Conservation (phyloP, 2,797 vertebrate genomes). For the Tympanoctomys barrerae region DNA sequence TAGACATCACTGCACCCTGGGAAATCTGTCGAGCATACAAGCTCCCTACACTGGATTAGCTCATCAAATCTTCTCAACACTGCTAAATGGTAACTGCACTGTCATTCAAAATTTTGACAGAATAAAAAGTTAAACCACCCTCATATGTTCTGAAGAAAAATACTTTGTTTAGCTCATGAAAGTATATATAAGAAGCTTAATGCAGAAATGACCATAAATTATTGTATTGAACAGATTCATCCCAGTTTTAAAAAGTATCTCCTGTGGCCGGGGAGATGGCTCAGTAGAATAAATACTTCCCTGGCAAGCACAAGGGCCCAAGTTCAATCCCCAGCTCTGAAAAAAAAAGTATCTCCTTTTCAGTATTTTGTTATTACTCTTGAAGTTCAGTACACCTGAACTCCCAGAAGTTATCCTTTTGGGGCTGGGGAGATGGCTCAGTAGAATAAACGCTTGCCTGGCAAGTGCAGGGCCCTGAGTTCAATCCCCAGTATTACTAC, state of each 20-base stretch:
- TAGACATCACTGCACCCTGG: background rate
- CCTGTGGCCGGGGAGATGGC: no score
- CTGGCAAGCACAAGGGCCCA: no score
- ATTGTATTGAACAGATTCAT: background rate
- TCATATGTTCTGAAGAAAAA: background rate
- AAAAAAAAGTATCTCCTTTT: slow-evolving; percentile 7
- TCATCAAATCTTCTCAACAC: background rate
- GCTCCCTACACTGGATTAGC: background rate
- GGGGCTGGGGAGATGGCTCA: no score
- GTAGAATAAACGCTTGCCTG: no score
- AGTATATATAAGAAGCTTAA: background rate
- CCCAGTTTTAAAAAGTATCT: background rate
- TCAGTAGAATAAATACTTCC: no score
- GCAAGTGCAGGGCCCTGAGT: no score
- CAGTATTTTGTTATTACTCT: background rate
- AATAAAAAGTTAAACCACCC: background rate
- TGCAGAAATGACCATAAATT: background rate
- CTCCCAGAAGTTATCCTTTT: no score
- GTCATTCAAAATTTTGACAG: background rate
- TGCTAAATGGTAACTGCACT: background rate
- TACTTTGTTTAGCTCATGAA: background rate
- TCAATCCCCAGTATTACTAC: no score
- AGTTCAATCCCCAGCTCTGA: no score
- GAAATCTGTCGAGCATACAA: background rate
- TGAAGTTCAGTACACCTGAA: background rate